Conservation (phyloP, 2,888 invertebrate genomes). For the Ormyrus rosae region DNA sequence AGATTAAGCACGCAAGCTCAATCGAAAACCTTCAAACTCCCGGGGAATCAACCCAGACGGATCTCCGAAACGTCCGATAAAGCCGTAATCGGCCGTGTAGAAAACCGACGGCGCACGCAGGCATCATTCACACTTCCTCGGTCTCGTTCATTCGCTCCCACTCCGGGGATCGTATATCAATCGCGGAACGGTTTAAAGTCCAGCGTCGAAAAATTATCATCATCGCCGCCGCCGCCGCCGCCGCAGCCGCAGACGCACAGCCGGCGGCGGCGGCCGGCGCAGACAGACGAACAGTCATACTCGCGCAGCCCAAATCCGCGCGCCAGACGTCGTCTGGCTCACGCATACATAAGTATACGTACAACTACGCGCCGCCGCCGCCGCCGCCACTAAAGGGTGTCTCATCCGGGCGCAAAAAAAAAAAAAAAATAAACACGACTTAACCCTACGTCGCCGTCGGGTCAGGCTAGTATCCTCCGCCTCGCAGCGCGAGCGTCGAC, state of each 20-base stretch:
- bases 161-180: not conserved
- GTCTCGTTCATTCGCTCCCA: not conserved
- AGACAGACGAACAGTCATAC: not conserved
- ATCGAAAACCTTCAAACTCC: too few relatives aligned
- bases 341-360: not conserved
- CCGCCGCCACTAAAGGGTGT: not conserved
- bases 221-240: not conserved
- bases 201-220: conserved; percentile 51
- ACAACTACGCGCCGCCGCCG: not conserved
- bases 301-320: conserved; percentile 18
- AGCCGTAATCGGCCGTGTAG: too few relatives aligned
- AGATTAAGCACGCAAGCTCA: too few relatives aligned
- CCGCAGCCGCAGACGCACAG: not conserved
- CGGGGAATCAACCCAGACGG: too few relatives aligned
- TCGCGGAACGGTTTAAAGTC: conserved; percentile 39
- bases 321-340: conserved; percentile 35
- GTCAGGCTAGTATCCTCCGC: conserved; percentile 8
- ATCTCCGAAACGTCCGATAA: too few relatives aligned
- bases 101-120: not conserved
- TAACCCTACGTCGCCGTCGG: conserved; percentile 1
- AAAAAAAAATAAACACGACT: conserved; percentile 26
- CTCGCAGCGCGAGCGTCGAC: conserved; percentile 15
- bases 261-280: not conserved
- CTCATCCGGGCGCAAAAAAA: not conserved
- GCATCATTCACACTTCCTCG: not conserved